A percentile compares a stretch with the other conserved stretches of the same genome.
Conservation (phyloP, 1,140 invertebrate species). For the Leguminivora glycinivorella region DNA sequence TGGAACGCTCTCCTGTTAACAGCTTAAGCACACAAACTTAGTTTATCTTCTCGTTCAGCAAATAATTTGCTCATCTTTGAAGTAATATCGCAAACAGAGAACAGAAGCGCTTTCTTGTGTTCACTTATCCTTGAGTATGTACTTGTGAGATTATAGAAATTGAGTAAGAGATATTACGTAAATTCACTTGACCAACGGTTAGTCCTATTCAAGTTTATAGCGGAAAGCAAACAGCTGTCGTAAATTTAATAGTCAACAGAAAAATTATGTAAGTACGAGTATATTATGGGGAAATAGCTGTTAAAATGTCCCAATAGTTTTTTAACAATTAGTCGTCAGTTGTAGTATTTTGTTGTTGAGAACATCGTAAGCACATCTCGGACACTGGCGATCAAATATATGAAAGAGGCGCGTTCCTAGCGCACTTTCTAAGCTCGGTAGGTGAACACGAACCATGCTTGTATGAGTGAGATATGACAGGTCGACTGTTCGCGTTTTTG, state of each 20-base stretch:
- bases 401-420: too few species aligned
- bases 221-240: background rate
- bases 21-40: background rate
- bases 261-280: background rate
- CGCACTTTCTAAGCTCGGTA: too few species aligned
- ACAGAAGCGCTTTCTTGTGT: background rate
- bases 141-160: background rate
- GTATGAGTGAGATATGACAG: too few species aligned
- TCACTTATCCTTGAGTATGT: background rate
- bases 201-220: background rate
- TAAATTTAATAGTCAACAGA: background rate
- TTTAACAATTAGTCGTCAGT: background rate
- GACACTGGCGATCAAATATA: too few species aligned
- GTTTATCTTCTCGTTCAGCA: background rate
- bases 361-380: too few species aligned
- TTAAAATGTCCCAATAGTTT: background rate
- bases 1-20: background rate
- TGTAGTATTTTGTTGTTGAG: too few species aligned
- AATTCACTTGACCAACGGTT: background rate
- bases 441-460: too few species aligned
- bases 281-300: background rate
- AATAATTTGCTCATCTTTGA: background rate
- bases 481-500: too few species aligned
- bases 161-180: conserved; percentile 11
- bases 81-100: background rate